phyloP scores from a whole-genome alignment of 2,797 vertebrate species.

The Melanotaenia trifasciata region DNA sequence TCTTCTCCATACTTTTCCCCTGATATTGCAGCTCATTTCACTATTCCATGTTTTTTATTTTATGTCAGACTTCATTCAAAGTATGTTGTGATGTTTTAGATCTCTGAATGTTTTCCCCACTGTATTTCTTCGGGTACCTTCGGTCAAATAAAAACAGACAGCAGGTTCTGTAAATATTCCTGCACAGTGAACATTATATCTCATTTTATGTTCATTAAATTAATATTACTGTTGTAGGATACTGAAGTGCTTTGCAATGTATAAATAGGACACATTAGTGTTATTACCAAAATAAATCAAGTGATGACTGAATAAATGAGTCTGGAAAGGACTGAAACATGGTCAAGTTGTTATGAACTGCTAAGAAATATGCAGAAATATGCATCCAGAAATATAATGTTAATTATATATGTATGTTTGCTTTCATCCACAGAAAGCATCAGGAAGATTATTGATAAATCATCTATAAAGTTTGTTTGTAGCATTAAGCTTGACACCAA shows the following conservation, averaged over 20 bases:
- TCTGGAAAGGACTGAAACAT: neutral
- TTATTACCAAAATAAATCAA: slow-evolving; percentile 2
- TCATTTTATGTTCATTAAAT: slow-evolving; percentile 18
- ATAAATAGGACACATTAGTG: neutral
- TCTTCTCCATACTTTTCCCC: neutral
- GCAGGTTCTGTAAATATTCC: slow-evolving; percentile 15
- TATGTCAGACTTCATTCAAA: neutral
- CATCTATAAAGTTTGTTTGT: slow-evolving; percentile 86
- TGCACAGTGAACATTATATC: slow-evolving; percentile 13
- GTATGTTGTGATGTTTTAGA: neutral
- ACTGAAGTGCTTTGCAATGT: neutral
- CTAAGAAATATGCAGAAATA: neutral
- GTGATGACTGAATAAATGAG: slow-evolving; percentile 3
- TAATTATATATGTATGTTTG: neutral
- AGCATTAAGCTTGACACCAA: slow-evolving; percentile 89
- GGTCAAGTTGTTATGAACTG: slow-evolving; percentile 1
- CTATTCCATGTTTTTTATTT: neutral
- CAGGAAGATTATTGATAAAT: slow-evolving; percentile 87
- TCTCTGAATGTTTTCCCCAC: slow-evolving; percentile 5
- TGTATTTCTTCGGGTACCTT: slow-evolving; percentile 7
- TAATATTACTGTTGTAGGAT: slow-evolving; percentile 7
- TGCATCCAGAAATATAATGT: neutral
- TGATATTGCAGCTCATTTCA: neutral
- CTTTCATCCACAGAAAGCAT: slow-evolving; percentile 86
- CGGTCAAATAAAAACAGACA: slow-evolving; percentile 15